Evolutionary conservation across 2,113 vertebrate species (phyloP), one percentile per base, ranked within the genome.

Genomic region (Lagenorhynchus albirostris): DNA sequence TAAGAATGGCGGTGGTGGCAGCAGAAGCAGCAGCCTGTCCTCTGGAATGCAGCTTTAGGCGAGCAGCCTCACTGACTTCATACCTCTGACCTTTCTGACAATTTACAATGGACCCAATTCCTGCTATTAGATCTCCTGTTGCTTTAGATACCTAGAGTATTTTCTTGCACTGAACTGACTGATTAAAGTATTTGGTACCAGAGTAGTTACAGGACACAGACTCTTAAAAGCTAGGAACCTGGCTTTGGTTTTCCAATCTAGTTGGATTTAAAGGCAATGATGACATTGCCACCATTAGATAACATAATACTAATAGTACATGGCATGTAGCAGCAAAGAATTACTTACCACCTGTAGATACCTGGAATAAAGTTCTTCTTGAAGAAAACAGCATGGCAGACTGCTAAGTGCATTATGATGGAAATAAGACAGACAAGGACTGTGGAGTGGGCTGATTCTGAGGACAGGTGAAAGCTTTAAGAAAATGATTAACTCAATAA

Each of bases 151-250:
- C 3, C n/a, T 26, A 62, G 8, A 65, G 41, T 21, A 4, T 38
- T 79, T 89, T 84, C 82, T 81, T 77, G 41, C 50, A 82, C 53
- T 76, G 58, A 86, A 63, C 23, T 55, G 26, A 58, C 11, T 33
- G 62, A 79, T 20, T 20, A 20, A 73, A 85, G 29, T 60, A 53
- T 71, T 41, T 87, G 67, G 26, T 58, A 18, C 12, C 31, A 53
- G n/a, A 73, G 33, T 36, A 70, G 38, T 36, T 44, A 82, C 13
- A 97, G n/a, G 23, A 94, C 67, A 62, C 36, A 53, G 62, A 41
- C 41, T 82, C 62, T 67, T 38, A 82, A 67, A 84, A 74, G 38
- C 44, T 44, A 89, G 50, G 44, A 85, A 74, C 79, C 29, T 80
- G 76, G 18, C n/a, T 92, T 84, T 41, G 63, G 55, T 58, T 83